Base-by-base conservation (phyloP, 2,113 vertebrate genomes). In the Ammodytes marinus region DNA sequence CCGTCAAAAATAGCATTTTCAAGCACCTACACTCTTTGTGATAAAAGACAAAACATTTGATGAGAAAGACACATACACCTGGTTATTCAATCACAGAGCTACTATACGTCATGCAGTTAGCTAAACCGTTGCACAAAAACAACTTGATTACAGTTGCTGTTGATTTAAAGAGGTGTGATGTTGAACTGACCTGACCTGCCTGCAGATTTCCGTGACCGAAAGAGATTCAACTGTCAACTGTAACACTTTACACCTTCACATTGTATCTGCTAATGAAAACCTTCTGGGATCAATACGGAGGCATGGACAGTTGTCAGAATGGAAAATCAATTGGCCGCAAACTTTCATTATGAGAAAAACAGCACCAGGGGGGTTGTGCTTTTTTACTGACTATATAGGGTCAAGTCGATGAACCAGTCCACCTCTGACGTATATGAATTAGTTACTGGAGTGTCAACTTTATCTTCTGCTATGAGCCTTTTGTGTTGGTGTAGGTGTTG, bases 51-150 rank as follows among this genome's bases (percentile, higher is more conserved):
- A 88, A 85, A 88, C 86, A 82, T 88, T 59, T 70, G 84, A 90
- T 86, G 76, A 85, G 75, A 89, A 86, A 87, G 88, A 88, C 91
- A 77, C 76, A 47, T 76, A 79, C 84, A 77, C 57, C 61, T 61
- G 69, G 77, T 87, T 87, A 89, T 92, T 92, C 91, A 86, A 89
- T 93, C 86, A 92, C 70, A 67, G 55, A 63, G 70, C 65, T 19
- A 69, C 60, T 69, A 75, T 27, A 27, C 27, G 27, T 2, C 69
- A 71, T 60, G 78, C 79, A 65, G 79, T 80, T 79, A 84, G 69
- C 84, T 67, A 78, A 75, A 65, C 69, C 59, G 74, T 45, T 73
- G 84, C 81, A 74, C 72, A 79, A 66, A 27, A 87, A 88, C 3
- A 3, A 70, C 82, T 87, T 85, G 79, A 88, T 90, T 88, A 80